These are phyloP conservation scores for Cybosia mesomella DNA, from an alignment of 2,888 invertebrate genomes.

Conservation along the genomic window DNA sequence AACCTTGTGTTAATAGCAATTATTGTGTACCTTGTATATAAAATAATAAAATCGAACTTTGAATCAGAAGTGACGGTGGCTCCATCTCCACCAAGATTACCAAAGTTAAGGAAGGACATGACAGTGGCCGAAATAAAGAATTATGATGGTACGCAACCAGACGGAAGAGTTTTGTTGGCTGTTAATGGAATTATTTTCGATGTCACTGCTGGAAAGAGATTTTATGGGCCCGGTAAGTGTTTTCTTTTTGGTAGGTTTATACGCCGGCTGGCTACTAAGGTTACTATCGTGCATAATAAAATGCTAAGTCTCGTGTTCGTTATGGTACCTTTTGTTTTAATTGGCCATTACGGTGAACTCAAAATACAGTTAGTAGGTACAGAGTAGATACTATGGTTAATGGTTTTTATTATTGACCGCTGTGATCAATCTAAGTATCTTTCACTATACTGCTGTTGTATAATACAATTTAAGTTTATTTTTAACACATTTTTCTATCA, in stretches of 20 bases:
- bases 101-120: conserved; percentile 95
- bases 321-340: conserved; percentile 29
- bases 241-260: conserved; percentile 40
- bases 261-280: conserved; percentile 32
- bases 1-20: conserved; percentile 75
- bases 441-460: neutral
- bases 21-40: conserved; percentile 87
- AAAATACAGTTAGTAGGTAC: neutral
- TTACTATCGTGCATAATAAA: conserved; percentile 44
- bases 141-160: conserved; percentile 93
- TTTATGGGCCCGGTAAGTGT: conserved; percentile 96
- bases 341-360: conserved; percentile 17
- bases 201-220: conserved; percentile 95
- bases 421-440: neutral
- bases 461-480: neutral
- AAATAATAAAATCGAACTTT: conserved; percentile 86
- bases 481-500: neutral
- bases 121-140: conserved; percentile 94
- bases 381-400: neutral
- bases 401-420: neutral
- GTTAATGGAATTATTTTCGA: conserved; percentile 98
- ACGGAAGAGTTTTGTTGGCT: conserved; percentile 96
- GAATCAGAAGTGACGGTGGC: conserved; percentile 69
- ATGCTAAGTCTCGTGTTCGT: conserved; percentile 30
- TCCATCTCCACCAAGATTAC: conserved; percentile 87